These are phyloP conservation scores for Pao palembangensis DNA, from an alignment of 2,113 vertebrate species.

Conservation along the genomic window DNA sequence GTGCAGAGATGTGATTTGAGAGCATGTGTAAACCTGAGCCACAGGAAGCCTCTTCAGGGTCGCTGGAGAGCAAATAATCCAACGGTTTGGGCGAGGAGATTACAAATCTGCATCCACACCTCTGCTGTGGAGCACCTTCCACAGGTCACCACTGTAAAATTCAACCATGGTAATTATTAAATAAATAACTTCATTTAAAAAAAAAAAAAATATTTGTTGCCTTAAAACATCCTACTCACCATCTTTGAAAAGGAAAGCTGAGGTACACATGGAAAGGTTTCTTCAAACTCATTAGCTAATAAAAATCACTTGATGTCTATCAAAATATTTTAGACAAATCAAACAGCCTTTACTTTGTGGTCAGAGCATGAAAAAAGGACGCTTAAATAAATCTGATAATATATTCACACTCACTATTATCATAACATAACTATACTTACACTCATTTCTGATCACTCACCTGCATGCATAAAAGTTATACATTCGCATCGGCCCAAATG, in stretches of 20 bases:
- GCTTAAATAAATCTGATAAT: background rate
- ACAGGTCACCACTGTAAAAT: constrained; percentile 53
- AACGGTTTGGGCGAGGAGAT: constrained; percentile 64
- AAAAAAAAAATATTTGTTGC: background rate
- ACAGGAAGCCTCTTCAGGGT: constrained; percentile 65
- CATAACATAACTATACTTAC: background rate
- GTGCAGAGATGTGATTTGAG: constrained; percentile 61
- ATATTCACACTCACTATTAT: background rate
- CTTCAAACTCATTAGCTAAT: too few species aligned
- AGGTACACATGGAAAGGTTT: too few species aligned
- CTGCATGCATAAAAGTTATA: background rate
- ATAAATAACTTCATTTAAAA: background rate
- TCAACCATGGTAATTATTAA: constrained; percentile 21
- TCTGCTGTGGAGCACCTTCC: constrained; percentile 64
- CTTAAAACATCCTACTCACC: background rate
- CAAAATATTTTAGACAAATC: too few species aligned
- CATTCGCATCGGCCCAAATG: background rate
- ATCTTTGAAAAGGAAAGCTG: background rate
- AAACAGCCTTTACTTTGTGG: too few species aligned
- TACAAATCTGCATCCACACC: constrained; percentile 66
- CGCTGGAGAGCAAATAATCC: constrained; percentile 63
- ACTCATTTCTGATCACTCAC: background rate
- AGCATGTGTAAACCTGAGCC: constrained; percentile 59
- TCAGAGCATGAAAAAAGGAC: too few species aligned
- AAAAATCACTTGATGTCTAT: too few species aligned